Evolutionary conservation across 35 echinoderm and acorn worm genomes (phyloP).

Genomic region (Nesometra sesokonis): DNA sequence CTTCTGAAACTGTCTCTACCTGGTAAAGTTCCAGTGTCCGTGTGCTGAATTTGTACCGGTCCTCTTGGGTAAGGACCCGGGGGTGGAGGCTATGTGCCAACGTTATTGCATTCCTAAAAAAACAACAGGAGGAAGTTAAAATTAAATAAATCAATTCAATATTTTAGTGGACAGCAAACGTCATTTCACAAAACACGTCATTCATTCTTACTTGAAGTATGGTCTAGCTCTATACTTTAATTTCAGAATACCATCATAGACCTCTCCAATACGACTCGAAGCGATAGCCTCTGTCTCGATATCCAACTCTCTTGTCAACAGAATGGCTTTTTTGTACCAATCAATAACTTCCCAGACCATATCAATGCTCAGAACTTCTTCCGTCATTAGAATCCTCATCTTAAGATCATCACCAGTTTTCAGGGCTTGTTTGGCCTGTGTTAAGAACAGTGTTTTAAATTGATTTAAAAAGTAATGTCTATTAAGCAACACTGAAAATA

Average conservation of each 20-base stretch:
- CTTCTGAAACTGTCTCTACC: neutral
- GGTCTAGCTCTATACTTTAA: neutral
- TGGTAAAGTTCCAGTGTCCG: neutral
- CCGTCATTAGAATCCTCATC: neutral
- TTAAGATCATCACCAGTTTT: neutral
- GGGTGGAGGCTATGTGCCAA: neutral
- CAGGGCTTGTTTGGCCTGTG: neutral
- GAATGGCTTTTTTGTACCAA: constrained; percentile 11
- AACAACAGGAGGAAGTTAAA: too few relatives aligned
- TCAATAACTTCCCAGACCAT: constrained; percentile 7
- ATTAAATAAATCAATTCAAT: too few relatives aligned
- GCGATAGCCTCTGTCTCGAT: constrained; percentile 13
- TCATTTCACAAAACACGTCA: too few relatives aligned
- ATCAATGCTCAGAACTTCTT: constrained; percentile 3
- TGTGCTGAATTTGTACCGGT: neutral
- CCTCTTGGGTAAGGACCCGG: neutral
- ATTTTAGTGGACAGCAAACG: too few relatives aligned
- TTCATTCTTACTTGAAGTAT: neutral
- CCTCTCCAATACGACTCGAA: constrained; percentile 4
- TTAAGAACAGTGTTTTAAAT: neutral
- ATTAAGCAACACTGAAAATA: too few relatives aligned
- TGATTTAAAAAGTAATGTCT: too few relatives aligned
- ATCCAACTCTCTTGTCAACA: constrained; percentile 1
- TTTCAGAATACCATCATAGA: neutral
- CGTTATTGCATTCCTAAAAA: neutral